Evolutionary conservation across 30 jellyfish, hydroid and myxozoan species (phyloP).

Genomic region (Hydractinia echinata): DNA sequence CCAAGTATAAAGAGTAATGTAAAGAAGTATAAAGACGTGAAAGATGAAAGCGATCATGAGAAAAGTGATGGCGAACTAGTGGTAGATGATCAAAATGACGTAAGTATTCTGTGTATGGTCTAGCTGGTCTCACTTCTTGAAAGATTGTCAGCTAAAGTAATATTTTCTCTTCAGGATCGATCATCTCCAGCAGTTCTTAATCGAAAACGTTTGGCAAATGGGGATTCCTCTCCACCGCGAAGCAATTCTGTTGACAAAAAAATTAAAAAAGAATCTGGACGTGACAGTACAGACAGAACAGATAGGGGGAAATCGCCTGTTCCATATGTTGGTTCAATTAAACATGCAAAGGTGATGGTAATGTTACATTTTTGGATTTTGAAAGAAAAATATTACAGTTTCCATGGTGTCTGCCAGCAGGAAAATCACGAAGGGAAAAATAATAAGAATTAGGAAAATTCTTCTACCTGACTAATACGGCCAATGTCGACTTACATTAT

Average conservation of each 20-base stretch:
- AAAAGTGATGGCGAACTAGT: conserved; percentile 98
- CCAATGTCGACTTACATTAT: no score
- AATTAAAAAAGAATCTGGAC: conserved; percentile 52
- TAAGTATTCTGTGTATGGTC: conserved; percentile 30
- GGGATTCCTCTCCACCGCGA: conserved; percentile 95
- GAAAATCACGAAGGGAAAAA: no score
- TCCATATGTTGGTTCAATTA: conserved; percentile 63
- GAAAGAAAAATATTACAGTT: no score
- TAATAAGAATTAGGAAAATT: no score
- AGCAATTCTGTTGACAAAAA: conserved; percentile 69
- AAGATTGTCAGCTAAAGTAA: neutral
- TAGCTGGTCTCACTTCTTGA: neutral
- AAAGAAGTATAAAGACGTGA: conserved; percentile 35
- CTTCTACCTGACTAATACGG: no score
- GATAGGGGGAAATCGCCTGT: conserved; percentile 39
- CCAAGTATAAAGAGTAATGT: conserved; percentile 38
- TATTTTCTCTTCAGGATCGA: conserved; percentile 51
- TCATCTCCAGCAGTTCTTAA: conserved; percentile 59
- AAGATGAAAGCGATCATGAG: conserved; percentile 92
- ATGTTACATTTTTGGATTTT: neutral
- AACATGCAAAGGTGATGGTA: conserved; percentile 73
- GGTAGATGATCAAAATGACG: conserved; percentile 92
- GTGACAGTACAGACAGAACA: conserved; percentile 35
- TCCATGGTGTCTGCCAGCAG: no score
- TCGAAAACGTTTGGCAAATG: conserved; percentile 88